phyloP scores from a whole-genome alignment of 2,888 invertebrate genomes.

The Furcula furcula region DNA sequence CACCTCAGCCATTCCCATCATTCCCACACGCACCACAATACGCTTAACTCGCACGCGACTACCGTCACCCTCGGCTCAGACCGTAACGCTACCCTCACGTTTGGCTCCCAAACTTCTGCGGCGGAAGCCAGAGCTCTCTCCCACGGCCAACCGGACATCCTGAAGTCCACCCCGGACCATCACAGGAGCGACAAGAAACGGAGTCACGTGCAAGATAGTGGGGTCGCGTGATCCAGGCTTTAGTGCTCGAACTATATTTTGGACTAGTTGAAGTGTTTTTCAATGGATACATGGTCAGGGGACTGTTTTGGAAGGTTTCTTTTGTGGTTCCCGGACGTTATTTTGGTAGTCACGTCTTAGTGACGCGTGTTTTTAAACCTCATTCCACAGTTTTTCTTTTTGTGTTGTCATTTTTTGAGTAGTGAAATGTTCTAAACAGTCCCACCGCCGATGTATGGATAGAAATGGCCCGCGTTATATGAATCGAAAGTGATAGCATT shows the following conservation, averaged over 20 bases:
- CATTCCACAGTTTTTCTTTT: too few species aligned
- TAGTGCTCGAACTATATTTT: constrained; percentile 5
- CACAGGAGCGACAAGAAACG: constrained; percentile 76
- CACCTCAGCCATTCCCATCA: constrained; percentile 45
- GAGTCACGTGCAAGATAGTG: constrained; percentile 61
- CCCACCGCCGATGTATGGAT: constrained; percentile 13
- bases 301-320: constrained; percentile 19
- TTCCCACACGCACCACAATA: constrained; percentile 67
- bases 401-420: not conserved
- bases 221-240: constrained; percentile 64
- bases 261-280: constrained; percentile 5
- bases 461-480: constrained; percentile 14
- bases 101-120: constrained; percentile 65
- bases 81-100: constrained; percentile 59
- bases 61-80: constrained; percentile 69
- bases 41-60: constrained; percentile 82
- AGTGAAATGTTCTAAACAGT: constrained; percentile 11
- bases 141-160: constrained; percentile 89
- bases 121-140: constrained; percentile 51
- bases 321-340: too few species aligned
- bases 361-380: too few species aligned
- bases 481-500: constrained; percentile 36
- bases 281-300: constrained; percentile 3
- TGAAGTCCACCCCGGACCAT: constrained; percentile 94
- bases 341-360: too few species aligned